Evolutionary conservation across 2,888 invertebrate species (phyloP).

Genomic region (Phrixothrix hirtus): DNA sequence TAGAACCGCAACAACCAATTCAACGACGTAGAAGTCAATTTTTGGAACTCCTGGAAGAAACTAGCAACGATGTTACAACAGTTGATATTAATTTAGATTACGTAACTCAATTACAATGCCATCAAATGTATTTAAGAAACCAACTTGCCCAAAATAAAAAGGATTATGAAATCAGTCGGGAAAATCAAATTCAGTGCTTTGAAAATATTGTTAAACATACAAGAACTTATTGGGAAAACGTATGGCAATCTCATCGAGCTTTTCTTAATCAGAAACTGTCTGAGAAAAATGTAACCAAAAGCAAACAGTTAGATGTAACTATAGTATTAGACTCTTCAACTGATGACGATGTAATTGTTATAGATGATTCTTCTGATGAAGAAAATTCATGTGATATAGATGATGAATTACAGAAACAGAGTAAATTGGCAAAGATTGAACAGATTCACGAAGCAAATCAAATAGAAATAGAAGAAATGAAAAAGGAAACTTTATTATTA

Average conservation of each 20-base stretch:
- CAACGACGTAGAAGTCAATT: neutral
- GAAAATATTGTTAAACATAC: neutral
- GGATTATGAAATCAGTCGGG: neutral
- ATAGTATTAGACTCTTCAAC: neutral
- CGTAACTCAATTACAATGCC: neutral
- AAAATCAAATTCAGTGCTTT: neutral
- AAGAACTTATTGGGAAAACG: neutral
- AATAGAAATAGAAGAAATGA: neutral
- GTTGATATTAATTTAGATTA: neutral
- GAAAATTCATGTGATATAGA: no score
- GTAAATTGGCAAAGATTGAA: no score
- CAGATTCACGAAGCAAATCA: no score
- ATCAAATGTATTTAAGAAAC: no score
- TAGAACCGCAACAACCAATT: slow-evolving; percentile 31
- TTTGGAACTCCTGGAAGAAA: neutral
- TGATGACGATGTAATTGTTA: neutral
- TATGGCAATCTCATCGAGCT: neutral
- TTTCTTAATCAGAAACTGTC: neutral
- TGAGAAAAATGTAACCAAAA: neutral
- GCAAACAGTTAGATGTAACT: neutral
- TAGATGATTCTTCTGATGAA: no score
- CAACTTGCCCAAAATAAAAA: neutral
- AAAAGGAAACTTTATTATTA: neutral
- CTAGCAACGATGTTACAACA: neutral
- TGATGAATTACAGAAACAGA: no score